Evolutionary conservation across 2,113 vertebrate genomes (phyloP), one percentile per base, ranked within the genome.

Genomic region (Atrichornis clamosus): DNA sequence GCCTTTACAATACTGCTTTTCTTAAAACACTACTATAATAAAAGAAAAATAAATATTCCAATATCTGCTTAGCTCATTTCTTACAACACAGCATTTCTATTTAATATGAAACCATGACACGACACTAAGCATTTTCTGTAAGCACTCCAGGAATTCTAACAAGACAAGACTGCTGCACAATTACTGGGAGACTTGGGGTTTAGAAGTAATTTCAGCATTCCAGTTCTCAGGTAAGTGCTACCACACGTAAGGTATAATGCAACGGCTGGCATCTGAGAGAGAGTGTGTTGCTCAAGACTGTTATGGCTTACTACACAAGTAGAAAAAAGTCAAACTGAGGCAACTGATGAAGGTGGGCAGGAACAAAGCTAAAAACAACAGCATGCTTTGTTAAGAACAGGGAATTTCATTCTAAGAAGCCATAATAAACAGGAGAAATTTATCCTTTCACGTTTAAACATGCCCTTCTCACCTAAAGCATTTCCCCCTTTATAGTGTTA

Each of bases 181-280:
- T 28, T 46, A 58, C 44, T 58, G 26, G 5, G 8, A 89, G 41
- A 60, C 6, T 1, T 21, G 15, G 20, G 21, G 15, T 68, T 64
- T 12, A 64, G 24, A 75, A 82, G 32, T 0, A 0, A 41, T 75
- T 58, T 68, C 35, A 91, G 60, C 47, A 70, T 62, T 74, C 37
- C 55, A 76, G 0, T 33, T 82, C 81, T 52, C 35, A 56, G 37
- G 15, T 1, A 68, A 46, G 28, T 33, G 35, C 73, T 62, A 81
- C 16, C 2, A 3, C 27, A 37, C 0, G 2, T 24, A 41, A 62
- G 14, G 15, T 32, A 6, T 11, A 50, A 56, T 1, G 0, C 21
- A 68, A 53, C 3, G 9, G 22, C 9, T 2, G 5, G n/a, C 11
- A 30, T 69, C 37, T 72, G 26, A 80, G 28, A 55, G 33, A 63